These are phyloP conservation scores for Platycheirus rosarum DNA, from an alignment of 2,888 invertebrate genomes.

Conservation along the genomic window DNA sequence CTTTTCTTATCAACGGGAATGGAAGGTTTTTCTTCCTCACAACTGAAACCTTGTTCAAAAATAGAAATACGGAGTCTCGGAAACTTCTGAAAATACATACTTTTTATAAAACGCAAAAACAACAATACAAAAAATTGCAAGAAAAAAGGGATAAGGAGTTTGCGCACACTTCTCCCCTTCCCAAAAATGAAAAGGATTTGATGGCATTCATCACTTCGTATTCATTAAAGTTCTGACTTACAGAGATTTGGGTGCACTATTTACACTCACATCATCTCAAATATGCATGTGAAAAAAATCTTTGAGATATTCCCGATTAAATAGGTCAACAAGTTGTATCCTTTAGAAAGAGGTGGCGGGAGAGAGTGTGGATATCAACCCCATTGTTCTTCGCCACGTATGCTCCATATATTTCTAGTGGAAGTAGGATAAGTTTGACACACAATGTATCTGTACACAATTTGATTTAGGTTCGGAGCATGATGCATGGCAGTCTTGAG, in stretches of 20 bases:
- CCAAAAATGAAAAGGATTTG: background rate
- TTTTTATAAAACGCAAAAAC: background rate
- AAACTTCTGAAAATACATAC: background rate
- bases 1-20: constrained; percentile 31
- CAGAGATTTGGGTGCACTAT: background rate
- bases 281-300: constrained; percentile 4
- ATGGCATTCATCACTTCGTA: background rate
- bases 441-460: constrained; percentile 51
- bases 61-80: background rate
- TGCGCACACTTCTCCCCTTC: background rate
- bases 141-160: constrained; percentile 9
- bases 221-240: constrained; percentile 2
- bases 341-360: constrained; percentile 1
- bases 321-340: constrained; percentile 21
- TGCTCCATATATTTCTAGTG: background rate
- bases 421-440: constrained; percentile 9
- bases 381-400: no score
- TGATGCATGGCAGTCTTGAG: constrained; percentile 45
- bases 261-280: background rate
- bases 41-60: background rate
- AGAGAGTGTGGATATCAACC: background rate
- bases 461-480: constrained; percentile 46
- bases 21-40: constrained; percentile 1
- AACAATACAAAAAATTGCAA: background rate
- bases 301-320: constrained; percentile 4